Percentiles rank a stretch among this genome's conserved stretches.
Evolutionary conservation across 2,888 invertebrate genomes (phyloP).

Genomic region (Pachliopta kotzebuea): DNA sequence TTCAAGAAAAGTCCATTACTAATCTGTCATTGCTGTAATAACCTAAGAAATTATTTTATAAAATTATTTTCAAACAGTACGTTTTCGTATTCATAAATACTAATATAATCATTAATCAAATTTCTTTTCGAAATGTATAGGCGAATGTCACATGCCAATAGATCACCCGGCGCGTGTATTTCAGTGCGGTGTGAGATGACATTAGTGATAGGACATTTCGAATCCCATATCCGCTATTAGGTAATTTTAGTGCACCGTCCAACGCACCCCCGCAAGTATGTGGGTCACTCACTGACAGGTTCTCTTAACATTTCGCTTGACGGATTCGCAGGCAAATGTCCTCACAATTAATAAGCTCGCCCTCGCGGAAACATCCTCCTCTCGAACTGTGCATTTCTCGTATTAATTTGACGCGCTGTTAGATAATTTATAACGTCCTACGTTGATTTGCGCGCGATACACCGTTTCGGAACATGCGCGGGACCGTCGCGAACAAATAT

Average conservation of each 20-base stretch:
- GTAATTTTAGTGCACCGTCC: constrained; percentile 31
- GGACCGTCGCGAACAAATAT: constrained; percentile 37
- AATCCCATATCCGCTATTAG: constrained; percentile 12
- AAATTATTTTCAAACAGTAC: too few species aligned
- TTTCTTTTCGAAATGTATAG: background rate
- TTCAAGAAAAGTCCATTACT: too few species aligned
- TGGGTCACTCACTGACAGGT: constrained; percentile 35
- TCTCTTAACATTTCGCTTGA: constrained; percentile 46
- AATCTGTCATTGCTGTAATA: too few species aligned
- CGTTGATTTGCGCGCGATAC: constrained; percentile 55
- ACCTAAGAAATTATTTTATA: too few species aligned
- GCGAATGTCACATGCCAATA: background rate
- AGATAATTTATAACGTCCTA: constrained; percentile 80
- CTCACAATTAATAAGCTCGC: constrained; percentile 68
- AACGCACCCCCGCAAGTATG: constrained; percentile 34
- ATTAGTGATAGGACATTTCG: constrained; percentile 11
- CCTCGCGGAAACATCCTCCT: constrained; percentile 64
- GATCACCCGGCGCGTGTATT: background rate
- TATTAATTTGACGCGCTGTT: constrained; percentile 79
- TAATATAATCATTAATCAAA: too few species aligned
- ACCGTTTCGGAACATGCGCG: constrained; percentile 37
- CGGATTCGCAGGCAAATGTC: constrained; percentile 70
- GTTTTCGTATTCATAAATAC: background rate
- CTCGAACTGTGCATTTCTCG: constrained; percentile 68
- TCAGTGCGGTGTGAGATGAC: constrained; percentile 10